Evolutionary conservation across 2,888 invertebrate species (phyloP).

Genomic region (Nomada fucata): DNA sequence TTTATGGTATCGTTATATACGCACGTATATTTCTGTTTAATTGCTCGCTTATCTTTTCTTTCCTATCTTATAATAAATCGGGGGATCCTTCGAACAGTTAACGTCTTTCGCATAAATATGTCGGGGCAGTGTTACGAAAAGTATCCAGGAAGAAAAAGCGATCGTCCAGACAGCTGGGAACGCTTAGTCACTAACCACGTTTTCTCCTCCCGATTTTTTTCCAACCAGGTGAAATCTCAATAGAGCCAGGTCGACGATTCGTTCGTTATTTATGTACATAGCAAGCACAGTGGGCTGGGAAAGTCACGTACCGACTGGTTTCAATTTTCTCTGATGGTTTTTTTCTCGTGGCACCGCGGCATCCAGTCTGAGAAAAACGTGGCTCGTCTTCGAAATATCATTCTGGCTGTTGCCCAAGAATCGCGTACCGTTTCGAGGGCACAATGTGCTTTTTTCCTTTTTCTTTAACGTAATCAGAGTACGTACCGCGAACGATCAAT

Average conservation of each 20-base stretch:
- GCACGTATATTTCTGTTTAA: too few species aligned
- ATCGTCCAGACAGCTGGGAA: not conserved
- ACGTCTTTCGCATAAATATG: not conserved
- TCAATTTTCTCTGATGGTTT: slow-evolving; percentile 45
- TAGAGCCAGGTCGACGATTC: slow-evolving; percentile 41
- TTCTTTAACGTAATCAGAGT: slow-evolving; percentile 42
- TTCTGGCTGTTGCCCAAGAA: slow-evolving; percentile 62
- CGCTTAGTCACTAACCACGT: slow-evolving; percentile 16
- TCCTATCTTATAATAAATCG: too few species aligned
- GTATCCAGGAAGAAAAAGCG: not conserved
- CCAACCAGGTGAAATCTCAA: slow-evolving; percentile 1
- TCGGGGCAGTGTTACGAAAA: not conserved
- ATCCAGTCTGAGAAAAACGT: slow-evolving; percentile 10
- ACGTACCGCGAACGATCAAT: slow-evolving; percentile 50
- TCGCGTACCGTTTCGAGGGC: slow-evolving; percentile 38
- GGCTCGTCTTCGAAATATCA: slow-evolving; percentile 65
- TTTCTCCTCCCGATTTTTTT: slow-evolving; percentile 6
- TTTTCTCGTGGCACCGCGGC: not conserved
- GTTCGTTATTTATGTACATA: slow-evolving; percentile 56
- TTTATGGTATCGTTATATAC: too few species aligned
- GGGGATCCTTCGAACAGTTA: too few species aligned
- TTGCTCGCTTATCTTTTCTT: too few species aligned
- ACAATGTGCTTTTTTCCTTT: not conserved
- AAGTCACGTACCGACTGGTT: slow-evolving; percentile 58
- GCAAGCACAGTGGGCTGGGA: slow-evolving; percentile 14